Conservation (phyloP, 2,797 vertebrate genomes). For the Anguilla megastoma region DNA sequence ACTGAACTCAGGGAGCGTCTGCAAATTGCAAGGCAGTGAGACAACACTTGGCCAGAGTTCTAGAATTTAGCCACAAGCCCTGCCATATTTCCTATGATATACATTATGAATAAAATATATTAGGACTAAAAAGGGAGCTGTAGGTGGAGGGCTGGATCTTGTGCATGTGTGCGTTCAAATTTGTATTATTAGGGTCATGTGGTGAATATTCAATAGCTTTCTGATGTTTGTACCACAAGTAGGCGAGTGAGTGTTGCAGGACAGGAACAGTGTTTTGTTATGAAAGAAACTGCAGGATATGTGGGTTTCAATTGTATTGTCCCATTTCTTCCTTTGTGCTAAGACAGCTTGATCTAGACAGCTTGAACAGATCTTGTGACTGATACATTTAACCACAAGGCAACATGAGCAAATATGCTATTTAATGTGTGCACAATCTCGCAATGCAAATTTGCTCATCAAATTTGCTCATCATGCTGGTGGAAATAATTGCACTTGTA, state of each 20-base stretch:
- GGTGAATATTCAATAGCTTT: background rate
- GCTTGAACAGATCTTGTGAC: background rate
- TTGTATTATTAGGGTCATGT: too few species aligned
- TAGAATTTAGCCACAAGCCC: constrained; percentile 3
- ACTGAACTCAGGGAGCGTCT: background rate
- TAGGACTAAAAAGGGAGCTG: background rate
- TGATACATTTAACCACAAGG: background rate
- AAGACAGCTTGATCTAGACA: background rate
- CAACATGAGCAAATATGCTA: background rate
- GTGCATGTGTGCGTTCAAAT: too few species aligned
- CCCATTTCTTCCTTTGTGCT: background rate
- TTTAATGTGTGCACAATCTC: background rate
- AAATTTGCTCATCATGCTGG: background rate
- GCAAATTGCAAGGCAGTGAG: background rate
- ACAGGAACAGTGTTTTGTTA: background rate
- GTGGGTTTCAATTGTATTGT: background rate
- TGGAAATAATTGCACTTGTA: background rate
- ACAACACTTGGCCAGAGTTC: background rate
- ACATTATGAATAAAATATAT: background rate
- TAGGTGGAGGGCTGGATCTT: background rate
- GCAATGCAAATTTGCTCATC: background rate
- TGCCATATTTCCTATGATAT: background rate
- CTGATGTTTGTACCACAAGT: background rate
- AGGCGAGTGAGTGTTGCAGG: background rate
- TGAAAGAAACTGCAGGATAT: background rate